A percentile compares a stretch with the other conserved stretches of the same genome.
Evolutionary conservation across 2,113 vertebrate genomes (phyloP).

Genomic region (Pleuronectes platessa): DNA sequence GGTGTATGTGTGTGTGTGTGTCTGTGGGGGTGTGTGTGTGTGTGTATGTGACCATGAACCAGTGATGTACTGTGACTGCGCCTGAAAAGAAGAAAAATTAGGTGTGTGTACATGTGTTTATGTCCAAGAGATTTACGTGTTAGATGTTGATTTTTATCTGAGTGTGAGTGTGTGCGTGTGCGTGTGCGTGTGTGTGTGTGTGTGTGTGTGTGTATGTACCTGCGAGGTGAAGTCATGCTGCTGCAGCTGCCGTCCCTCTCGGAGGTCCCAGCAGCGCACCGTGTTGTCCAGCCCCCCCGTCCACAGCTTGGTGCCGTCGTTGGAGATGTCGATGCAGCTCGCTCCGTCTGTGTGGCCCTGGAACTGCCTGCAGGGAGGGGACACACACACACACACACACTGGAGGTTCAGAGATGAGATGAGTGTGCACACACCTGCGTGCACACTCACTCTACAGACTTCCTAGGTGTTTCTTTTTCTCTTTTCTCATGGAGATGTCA

Average conservation of each 20-base stretch:
- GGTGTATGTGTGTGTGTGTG: neutral
- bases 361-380: conserved; percentile 77
- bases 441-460: conserved; percentile 58
- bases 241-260: conserved; percentile 83
- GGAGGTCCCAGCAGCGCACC: conserved; percentile 83
- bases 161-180: neutral
- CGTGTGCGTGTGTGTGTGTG: conserved; percentile 21
- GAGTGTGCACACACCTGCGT: conserved; percentile 12
- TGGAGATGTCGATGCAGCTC: conserved; percentile 86
- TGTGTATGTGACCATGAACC: neutral
- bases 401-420: neutral
- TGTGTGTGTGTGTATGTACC: conserved; percentile 49
- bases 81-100: no score
- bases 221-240: conserved; percentile 86
- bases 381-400: neutral
- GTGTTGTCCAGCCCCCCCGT: conserved; percentile 86
- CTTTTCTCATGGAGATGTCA: conserved; percentile 34
- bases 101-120: no score
- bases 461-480: conserved; percentile 11
- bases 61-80: no score
- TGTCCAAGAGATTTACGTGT: no score
- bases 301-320: conserved; percentile 86
- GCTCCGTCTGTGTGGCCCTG: conserved; percentile 86
- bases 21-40: no score
- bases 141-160: no score